These are phyloP conservation scores for Eriocheir sinensis DNA, from an alignment of 1,140 invertebrate genomes.

Conservation along the genomic window DNA sequence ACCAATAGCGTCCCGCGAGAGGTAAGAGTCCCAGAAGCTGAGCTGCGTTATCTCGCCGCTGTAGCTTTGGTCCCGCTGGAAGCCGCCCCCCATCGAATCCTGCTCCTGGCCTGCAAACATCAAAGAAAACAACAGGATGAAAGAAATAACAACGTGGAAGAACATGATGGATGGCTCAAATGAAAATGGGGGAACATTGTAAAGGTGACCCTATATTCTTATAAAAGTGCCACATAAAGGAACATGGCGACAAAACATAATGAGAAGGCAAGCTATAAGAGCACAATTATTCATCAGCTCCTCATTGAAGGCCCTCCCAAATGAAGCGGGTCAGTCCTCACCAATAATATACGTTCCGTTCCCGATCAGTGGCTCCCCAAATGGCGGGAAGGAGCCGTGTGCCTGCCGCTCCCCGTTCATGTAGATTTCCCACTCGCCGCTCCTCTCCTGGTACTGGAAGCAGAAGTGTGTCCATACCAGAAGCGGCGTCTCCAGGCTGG, in stretches of 20 bases:
- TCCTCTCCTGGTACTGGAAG: conserved; percentile 1
- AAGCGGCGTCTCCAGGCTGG: conserved; percentile 44
- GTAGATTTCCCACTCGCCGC: conserved; percentile 54
- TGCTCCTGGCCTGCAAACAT: conserved; percentile 66
- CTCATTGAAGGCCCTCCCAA: too few relatives aligned
- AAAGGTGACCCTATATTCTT: too few relatives aligned
- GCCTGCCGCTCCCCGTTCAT: conserved; percentile 40
- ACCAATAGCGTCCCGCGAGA: background rate
- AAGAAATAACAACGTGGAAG: background rate
- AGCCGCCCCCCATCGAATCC: conserved; percentile 57
- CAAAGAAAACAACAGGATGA: background rate
- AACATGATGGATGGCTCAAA: too few relatives aligned
- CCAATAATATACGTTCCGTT: conserved; percentile 66
- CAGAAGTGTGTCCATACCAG: conserved; percentile 64
- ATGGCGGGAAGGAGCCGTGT: conserved; percentile 2
- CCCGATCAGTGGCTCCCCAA: background rate
- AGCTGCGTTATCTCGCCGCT: conserved; percentile 68
- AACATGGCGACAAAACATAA: too few relatives aligned
- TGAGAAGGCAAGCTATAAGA: too few relatives aligned
- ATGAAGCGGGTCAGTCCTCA: too few relatives aligned
- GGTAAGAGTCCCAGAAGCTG: conserved; percentile 57
- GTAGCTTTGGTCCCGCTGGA: conserved; percentile 72
- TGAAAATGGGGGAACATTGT: too few relatives aligned
- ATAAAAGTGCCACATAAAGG: too few relatives aligned
- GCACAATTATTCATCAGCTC: too few relatives aligned